Evolutionary conservation across 2,113 vertebrate species (phyloP).

Genomic region (Erythrocebus patas): DNA sequence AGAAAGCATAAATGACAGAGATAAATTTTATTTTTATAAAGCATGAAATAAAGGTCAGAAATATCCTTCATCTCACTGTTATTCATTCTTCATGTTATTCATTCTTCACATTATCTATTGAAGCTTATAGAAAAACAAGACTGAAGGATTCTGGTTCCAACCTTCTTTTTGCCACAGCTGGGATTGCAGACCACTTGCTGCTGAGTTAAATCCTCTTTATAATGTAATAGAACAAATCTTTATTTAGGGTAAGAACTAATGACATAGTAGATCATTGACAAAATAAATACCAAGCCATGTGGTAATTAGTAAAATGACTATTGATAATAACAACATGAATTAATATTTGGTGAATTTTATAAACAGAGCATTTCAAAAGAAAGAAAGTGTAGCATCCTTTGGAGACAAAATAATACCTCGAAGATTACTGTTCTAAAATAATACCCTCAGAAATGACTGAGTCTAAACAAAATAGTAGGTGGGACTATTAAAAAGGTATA

Average conservation of each 20-base stretch:
- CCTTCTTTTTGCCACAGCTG: not conserved
- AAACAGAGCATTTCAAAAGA: not conserved
- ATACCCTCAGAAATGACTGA: not conserved
- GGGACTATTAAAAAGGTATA: not conserved
- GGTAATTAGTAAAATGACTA: not conserved
- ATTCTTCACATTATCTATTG: not conserved
- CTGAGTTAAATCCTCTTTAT: not conserved
- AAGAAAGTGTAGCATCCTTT: not conserved
- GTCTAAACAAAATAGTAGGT: not conserved
- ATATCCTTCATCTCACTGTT: not conserved
- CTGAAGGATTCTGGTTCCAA: not conserved
- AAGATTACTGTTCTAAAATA: not conserved
- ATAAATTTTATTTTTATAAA: not conserved
- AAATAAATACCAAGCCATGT: not conserved
- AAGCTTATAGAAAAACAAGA: constrained; percentile 2
- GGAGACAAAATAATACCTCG: not conserved
- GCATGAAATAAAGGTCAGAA: not conserved
- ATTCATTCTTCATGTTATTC: not conserved
- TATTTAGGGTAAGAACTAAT: not conserved
- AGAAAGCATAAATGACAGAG: not conserved
- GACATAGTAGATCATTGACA: not conserved
- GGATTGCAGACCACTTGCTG: not conserved
- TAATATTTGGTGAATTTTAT: not conserved
- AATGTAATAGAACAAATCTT: not conserved
- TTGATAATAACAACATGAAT: not conserved